Base-by-base conservation (phyloP, 2,888 invertebrate species). In the Disparrhopalites patrizii region DNA sequence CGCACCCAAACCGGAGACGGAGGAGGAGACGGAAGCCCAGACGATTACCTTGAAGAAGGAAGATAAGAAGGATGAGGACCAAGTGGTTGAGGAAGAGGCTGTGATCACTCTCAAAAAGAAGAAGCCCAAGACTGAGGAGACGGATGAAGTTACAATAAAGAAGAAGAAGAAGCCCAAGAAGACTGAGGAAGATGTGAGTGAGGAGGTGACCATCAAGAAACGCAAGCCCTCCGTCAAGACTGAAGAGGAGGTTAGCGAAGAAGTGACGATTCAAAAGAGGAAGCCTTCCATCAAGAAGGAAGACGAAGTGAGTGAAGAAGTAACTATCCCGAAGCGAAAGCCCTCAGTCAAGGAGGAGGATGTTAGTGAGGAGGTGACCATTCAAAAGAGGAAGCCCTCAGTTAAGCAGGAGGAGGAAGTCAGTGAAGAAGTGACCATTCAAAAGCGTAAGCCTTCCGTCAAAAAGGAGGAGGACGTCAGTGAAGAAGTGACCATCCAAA, bases 401-500 rank as follows among this genome's bases (percentile, higher is more conserved):
- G 38, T 51, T 23, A 38, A 54, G n/a, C 25, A 25, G 1, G 55
- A 54, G 3, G 40, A 27, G 3, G 62, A 20, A 28, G 33, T 18
- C 2, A 15, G 20, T 13, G 50, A 30, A 23, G 31, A 63, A 13
- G 18, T 57, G 1, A 61, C 40, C 3, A 68, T 72, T 25, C 68
- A 68, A 36, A 67, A 66, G 62, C 65, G 72, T 31, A 68, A 67
- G 54, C 13, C 5, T 15, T 36, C 36, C 36, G 15, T 36, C 8
- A 79, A 78, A 58, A 75, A 76, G 47, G 27, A 60, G 15, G 75
- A 72, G 31, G 20, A 38, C 28, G 73, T 68, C 33, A 50, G 74
- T 68, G 73, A 71, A 38, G 71, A 72, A 56, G 62, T 69, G 25
- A 70, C 70, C 1, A 10, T 64, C 5, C 52, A 51, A 10, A 43